These are phyloP conservation scores for Pholis gunnellus DNA, from an alignment of 2,113 vertebrate species.

Conservation along the genomic window DNA sequence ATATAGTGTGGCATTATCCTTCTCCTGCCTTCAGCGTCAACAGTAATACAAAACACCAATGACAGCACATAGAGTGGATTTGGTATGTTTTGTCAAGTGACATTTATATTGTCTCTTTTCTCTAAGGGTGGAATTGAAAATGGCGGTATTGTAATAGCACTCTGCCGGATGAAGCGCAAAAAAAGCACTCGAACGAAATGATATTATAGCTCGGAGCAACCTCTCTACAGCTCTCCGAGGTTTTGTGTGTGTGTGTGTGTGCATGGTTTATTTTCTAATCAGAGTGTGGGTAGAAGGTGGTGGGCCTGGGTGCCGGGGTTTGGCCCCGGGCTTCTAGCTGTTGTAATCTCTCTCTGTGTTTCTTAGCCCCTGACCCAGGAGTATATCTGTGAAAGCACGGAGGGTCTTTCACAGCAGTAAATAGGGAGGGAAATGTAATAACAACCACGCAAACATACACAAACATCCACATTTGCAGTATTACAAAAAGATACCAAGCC, in stretches of 20 bases:
- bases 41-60: conserved; percentile 64
- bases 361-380: conserved; percentile 69
- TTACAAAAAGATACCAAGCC: conserved; percentile 50
- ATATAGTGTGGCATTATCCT: conserved; percentile 56
- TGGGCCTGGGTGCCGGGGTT: conserved; percentile 43
- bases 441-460: conserved; percentile 40
- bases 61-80: conserved; percentile 53
- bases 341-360: conserved; percentile 67
- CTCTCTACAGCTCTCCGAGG: conserved; percentile 53
- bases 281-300: conserved; percentile 67
- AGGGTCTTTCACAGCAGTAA: conserved; percentile 48
- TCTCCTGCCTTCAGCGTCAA: conserved; percentile 68
- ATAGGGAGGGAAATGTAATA: conserved; percentile 54
- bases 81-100: conserved; percentile 71
- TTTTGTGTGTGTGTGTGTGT: conserved; percentile 60
- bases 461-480: conserved; percentile 56
- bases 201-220: conserved; percentile 80
- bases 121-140: conserved; percentile 75
- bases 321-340: conserved; percentile 65
- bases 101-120: conserved; percentile 72
- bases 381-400: conserved; percentile 56
- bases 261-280: conserved; percentile 78
- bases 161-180: conserved; percentile 72
- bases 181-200: conserved; percentile 78
- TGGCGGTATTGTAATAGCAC: conserved; percentile 73